These are phyloP conservation scores for Phengaris arion DNA, from an alignment of 2,888 invertebrate genomes.

Conservation along the genomic window DNA sequence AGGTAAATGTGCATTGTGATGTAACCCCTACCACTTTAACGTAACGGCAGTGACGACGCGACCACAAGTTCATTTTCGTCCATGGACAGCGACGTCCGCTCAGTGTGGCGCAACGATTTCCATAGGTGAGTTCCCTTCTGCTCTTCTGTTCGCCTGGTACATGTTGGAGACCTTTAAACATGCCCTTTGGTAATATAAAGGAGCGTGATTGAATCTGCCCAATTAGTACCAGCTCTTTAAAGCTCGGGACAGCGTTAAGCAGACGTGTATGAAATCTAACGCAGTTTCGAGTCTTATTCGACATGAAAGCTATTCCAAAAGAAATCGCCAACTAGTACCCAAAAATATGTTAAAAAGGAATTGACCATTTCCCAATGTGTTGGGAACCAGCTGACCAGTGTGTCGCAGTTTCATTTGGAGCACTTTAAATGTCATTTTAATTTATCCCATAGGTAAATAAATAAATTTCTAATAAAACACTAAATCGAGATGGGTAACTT, in stretches of 20 bases:
- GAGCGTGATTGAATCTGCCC: neutral
- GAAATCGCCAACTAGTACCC: neutral
- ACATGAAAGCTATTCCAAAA: neutral
- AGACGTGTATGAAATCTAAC: neutral
- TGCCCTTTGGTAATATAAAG: neutral
- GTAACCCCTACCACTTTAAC: slow-evolving; percentile 54
- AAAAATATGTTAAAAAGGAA: too few relatives aligned
- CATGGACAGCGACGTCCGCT: slow-evolving; percentile 62
- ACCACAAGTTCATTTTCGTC: slow-evolving; percentile 71
- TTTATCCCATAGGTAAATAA: neutral
- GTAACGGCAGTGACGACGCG: slow-evolving; percentile 70
- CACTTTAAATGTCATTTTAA: neutral
- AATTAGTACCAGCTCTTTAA: neutral
- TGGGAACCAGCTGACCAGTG: too few relatives aligned
- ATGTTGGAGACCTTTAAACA: neutral
- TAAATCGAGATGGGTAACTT: neutral
- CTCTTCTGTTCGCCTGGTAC: neutral
- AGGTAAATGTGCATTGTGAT: slow-evolving; percentile 60
- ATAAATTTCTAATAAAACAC: neutral
- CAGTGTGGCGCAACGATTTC: slow-evolving; percentile 72
- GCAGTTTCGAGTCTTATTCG: neutral
- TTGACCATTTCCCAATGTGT: too few relatives aligned
- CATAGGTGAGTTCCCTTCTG: slow-evolving; percentile 58
- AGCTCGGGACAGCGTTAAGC: neutral
- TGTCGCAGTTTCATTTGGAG: neutral